A percentile compares a stretch with the other conserved stretches of the same genome.
phyloP scores from a whole-genome alignment of 2,797 vertebrate genomes.

The Limosa lapponica region DNA sequence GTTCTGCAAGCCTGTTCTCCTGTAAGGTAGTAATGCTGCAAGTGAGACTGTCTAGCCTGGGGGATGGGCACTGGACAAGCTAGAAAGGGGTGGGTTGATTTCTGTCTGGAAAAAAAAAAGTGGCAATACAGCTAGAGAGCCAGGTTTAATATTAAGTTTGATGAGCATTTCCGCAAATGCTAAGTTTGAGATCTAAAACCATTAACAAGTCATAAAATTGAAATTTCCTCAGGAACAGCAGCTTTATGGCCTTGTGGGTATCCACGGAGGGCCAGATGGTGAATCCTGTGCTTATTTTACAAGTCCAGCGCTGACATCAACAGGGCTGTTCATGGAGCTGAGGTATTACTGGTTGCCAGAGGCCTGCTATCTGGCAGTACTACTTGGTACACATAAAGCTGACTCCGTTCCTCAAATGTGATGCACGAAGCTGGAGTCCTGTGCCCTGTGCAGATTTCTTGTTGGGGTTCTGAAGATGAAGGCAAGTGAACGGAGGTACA shows the following conservation, averaged over 20 bases:
- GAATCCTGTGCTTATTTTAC: neutral
- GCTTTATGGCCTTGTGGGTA: neutral
- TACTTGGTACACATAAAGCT: neutral
- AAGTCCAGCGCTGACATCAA: neutral
- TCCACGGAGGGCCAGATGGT: neutral
- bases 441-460: neutral
- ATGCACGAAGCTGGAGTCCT: neutral
- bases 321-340: neutral
- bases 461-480: neutral
- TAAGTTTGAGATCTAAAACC: neutral
- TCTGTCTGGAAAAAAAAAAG: neutral
- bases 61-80: neutral
- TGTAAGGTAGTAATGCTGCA: neutral
- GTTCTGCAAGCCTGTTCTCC: neutral
- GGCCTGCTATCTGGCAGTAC: neutral
- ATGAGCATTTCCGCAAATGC: neutral
- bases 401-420: neutral
- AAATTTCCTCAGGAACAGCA: neutral
- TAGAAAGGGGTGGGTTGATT: neutral
- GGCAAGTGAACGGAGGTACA: neutral
- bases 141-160: constrained; percentile 25
- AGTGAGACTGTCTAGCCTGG: neutral
- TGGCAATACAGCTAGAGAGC: neutral
- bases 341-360: neutral
- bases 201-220: constrained; percentile 19